Conservation (phyloP, 2,797 vertebrate genomes). For the Hypotaenidia okinawae region DNA sequence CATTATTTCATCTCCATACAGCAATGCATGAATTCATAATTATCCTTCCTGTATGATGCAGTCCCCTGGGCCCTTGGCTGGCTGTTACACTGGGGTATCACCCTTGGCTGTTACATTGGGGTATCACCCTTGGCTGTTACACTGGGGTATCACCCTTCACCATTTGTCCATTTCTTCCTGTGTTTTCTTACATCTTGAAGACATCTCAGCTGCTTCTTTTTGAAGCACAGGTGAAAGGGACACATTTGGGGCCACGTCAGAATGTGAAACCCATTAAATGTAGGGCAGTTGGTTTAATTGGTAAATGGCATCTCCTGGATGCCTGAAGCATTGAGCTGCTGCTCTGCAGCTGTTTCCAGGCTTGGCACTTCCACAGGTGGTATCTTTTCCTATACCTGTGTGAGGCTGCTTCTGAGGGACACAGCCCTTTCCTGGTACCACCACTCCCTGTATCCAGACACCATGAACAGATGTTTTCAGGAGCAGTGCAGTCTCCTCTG, state of each 20-base stretch:
- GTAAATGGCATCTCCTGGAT: not conserved
- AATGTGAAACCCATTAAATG: not conserved
- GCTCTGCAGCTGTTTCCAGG: not conserved
- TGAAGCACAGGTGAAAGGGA: not conserved
- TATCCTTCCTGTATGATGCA: not conserved
- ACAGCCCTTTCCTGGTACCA: not conserved
- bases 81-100: not conserved
- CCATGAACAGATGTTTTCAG: not conserved
- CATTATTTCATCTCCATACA: not conserved
- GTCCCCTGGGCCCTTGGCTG: not conserved
- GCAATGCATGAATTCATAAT: not conserved
- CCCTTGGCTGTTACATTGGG: not conserved
- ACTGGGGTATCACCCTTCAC: not conserved
- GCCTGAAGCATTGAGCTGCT: not conserved
- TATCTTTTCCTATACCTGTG: not conserved
- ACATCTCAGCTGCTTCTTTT: not conserved
- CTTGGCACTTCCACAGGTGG: not conserved
- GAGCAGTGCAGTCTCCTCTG: not conserved
- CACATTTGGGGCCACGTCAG: not conserved
- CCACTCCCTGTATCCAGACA: not conserved
- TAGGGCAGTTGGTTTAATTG: not conserved
- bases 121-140: not conserved
- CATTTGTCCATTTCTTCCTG: not conserved
- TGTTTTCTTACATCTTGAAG: not conserved
- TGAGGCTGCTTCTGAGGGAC: not conserved